A percentile compares a stretch with the other conserved stretches of the same genome.
phyloP scores from a whole-genome alignment of 1,140 invertebrate species.

The Eurosta solidaginis region DNA sequence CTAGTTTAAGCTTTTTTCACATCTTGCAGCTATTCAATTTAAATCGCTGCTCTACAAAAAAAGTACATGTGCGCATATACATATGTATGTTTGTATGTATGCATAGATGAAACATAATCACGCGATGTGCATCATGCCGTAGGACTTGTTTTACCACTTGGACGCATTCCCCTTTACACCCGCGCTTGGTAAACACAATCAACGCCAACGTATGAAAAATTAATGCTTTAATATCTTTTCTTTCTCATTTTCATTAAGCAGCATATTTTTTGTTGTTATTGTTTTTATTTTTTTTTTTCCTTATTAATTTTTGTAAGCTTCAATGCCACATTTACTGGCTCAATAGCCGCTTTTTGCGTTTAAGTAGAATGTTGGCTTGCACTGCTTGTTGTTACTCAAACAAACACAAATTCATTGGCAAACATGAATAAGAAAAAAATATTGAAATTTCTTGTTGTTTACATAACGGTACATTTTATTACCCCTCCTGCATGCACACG shows the following conservation, averaged over 20 bases:
- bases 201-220: conserved; percentile 18
- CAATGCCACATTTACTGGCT: not conserved
- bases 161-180: not conserved
- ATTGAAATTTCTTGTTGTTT: conserved; percentile 21
- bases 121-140: not conserved
- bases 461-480: conserved; percentile 26
- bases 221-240: conserved; percentile 24
- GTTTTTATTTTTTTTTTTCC: not conserved
- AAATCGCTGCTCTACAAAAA: not conserved
- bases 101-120: not conserved
- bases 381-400: not conserved
- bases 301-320: not conserved
- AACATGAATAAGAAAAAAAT: not conserved
- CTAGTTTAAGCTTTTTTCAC: no score
- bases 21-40: conserved; percentile 16
- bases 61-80: not conserved
- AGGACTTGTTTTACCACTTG: not conserved
- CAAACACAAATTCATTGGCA: no score
- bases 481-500: not conserved
- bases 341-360: not conserved
- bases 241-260: conserved; percentile 21
- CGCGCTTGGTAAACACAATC: not conserved
- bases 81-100: no score
- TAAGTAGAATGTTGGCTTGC: not conserved
- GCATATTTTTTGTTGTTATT: not conserved